Percentiles rank a stretch among this genome's conserved stretches.
phyloP scores from a whole-genome alignment of 2,888 invertebrate genomes.

The Sturmia bella region DNA sequence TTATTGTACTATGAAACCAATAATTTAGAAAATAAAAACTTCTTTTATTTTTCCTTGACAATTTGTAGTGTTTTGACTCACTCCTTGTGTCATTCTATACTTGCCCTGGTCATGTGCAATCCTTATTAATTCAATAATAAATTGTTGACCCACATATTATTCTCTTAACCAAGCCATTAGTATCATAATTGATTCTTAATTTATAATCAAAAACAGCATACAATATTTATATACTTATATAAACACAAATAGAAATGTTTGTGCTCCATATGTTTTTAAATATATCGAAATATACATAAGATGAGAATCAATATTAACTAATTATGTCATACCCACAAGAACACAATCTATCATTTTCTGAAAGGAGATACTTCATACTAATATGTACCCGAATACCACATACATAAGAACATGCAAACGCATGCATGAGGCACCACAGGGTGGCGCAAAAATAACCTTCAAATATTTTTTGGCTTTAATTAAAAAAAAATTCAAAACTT shows the following conservation, averaged over 20 bases:
- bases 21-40: too few species aligned
- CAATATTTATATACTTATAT: neutral
- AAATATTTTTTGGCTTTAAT: too few species aligned
- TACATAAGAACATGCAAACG: neutral
- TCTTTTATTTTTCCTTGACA: too few species aligned
- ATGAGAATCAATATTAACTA: neutral
- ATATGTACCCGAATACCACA: neutral
- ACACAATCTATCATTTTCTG: neutral
- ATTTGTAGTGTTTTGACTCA: too few species aligned
- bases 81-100: too few species aligned
- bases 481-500: too few species aligned
- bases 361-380: neutral
- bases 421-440: too few species aligned
- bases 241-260: neutral
- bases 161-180: constrained; percentile 18
- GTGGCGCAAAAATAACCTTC: too few species aligned
- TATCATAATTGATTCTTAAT: constrained; percentile 48
- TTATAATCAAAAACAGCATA: constrained; percentile 9
- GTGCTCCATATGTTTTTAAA: neutral
- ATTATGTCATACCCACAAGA: constrained; percentile 1
- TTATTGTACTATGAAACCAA: too few species aligned
- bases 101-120: neutral
- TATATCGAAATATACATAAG: neutral
- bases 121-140: neutral
- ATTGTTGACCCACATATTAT: constrained; percentile 16